Percentiles rank a stretch among this genome's conserved stretches.
These are phyloP conservation scores for Drosophila tanythrix DNA, from an alignment of 2,888 invertebrate genomes.

Conservation along the genomic window DNA sequence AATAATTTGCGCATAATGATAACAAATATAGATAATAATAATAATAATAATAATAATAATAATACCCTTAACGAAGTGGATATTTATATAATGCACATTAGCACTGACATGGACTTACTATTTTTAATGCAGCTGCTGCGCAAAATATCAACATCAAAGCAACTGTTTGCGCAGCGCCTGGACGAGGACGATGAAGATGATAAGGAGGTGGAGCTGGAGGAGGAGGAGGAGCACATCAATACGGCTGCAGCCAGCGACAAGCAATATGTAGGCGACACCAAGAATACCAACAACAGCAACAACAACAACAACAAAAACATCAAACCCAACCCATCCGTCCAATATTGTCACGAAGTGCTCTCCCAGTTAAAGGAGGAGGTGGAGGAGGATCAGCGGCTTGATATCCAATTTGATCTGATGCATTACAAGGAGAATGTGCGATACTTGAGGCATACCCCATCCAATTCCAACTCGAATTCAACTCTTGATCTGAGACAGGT, in stretches of 20 bases:
- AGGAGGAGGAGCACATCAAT: constrained; percentile 24
- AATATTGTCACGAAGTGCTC: constrained; percentile 51
- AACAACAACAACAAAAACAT: constrained; percentile 17
- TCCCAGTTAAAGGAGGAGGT: constrained; percentile 24
- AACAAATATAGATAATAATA: neutral
- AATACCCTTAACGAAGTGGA: neutral
- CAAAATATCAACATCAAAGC: constrained; percentile 79
- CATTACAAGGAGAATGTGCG: constrained; percentile 82
- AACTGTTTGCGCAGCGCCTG: constrained; percentile 76
- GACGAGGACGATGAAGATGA: constrained; percentile 80
- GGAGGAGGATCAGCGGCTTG: constrained; percentile 32
- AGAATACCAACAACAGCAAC: constrained; percentile 15
- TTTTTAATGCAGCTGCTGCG: constrained; percentile 77
- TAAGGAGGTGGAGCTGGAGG: constrained; percentile 35
- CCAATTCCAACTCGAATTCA: constrained; percentile 82
- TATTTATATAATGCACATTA: constrained; percentile 2
- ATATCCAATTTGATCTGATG: constrained; percentile 82
- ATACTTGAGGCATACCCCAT: constrained; percentile 83
- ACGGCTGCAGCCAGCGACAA: constrained; percentile 45
- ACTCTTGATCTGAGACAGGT: constrained; percentile 66
- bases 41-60: neutral
- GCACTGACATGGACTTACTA: constrained; percentile 1
- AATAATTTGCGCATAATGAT: neutral
- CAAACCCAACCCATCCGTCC: constrained; percentile 57
- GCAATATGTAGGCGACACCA: constrained; percentile 36